These are phyloP conservation scores for Rafetus swinhoei DNA, from an alignment of 2,113 vertebrate species.

Conservation along the genomic window DNA sequence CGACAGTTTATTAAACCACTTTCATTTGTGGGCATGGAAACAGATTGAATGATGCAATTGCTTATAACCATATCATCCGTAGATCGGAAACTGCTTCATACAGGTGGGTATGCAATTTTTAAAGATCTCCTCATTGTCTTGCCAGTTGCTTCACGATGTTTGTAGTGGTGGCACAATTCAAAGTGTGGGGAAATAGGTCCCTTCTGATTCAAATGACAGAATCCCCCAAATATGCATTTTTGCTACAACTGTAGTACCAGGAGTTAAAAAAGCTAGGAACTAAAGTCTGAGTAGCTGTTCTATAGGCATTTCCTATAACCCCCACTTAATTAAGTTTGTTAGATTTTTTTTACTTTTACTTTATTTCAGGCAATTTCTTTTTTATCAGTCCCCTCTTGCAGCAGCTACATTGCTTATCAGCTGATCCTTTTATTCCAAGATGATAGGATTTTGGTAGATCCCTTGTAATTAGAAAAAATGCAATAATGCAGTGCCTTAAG, in stretches of 20 bases:
- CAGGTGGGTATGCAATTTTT: accelerated
- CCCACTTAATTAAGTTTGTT: background rate
- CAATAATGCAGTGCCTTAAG: background rate
- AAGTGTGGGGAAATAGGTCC: background rate
- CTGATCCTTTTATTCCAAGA: background rate
- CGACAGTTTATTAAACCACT: slow-evolving; percentile 58
- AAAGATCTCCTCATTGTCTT: background rate
- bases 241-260: slow-evolving; percentile 27
- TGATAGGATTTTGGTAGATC: background rate
- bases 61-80: background rate
- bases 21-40: slow-evolving; percentile 36
- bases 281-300: slow-evolving; percentile 40
- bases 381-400: background rate
- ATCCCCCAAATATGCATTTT: slow-evolving; percentile 21
- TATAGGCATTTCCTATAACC: slow-evolving; percentile 5
- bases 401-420: accelerated
- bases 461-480: background rate
- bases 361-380: background rate
- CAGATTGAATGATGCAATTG: background rate
- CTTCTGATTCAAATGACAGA: slow-evolving; percentile 35
- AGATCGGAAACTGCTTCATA: background rate
- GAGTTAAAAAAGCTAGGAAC: slow-evolving; percentile 41
- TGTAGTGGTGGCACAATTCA: slow-evolving; percentile 4
- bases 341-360: background rate
- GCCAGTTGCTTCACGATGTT: background rate